A percentile compares a stretch with the other conserved stretches of the same genome.
Evolutionary conservation across 1,140 invertebrate species (phyloP).

Genomic region (Trachelipus rathkii): DNA sequence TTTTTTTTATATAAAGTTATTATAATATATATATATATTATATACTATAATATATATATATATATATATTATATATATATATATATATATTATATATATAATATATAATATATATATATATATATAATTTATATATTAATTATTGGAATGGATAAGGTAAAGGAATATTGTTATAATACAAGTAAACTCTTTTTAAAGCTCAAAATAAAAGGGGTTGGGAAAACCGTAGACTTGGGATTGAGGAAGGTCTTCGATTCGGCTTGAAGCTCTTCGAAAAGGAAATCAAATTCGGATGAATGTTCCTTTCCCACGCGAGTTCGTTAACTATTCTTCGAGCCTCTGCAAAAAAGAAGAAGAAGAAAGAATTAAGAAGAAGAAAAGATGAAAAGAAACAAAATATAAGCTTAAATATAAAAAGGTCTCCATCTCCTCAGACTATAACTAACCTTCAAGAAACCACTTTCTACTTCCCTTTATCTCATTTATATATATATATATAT

Average conservation of each 20-base stretch:
- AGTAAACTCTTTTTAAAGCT: not conserved
- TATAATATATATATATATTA: not conserved
- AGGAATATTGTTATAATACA: not conserved
- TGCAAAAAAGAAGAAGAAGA: too few species aligned
- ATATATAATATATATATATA: conserved; percentile 14
- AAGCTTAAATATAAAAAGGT: not conserved
- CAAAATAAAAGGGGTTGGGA: not conserved
- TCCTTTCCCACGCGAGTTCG: not conserved
- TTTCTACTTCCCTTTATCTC: not conserved
- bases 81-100: conserved; percentile 15
- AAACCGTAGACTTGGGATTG: conserved; percentile 6
- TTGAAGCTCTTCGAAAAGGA: not conserved
- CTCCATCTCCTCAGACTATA: not conserved
- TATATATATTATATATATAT: conserved; percentile 15
- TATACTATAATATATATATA: conserved; percentile 12
- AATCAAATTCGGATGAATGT: not conserved
- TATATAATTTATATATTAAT: not conserved
- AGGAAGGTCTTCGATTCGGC: not conserved
- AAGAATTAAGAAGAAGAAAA: too few species aligned
- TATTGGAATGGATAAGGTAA: not conserved
- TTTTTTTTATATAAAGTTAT: too few species aligned
- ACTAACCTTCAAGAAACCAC: not conserved
- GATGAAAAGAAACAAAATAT: not conserved
- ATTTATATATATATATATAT: not conserved
- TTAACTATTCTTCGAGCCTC: not conserved